A percentile compares a stretch with the other conserved stretches of the same genome.
phyloP scores from a whole-genome alignment of 2,113 vertebrate genomes.

The Oostethus manadensis region DNA sequence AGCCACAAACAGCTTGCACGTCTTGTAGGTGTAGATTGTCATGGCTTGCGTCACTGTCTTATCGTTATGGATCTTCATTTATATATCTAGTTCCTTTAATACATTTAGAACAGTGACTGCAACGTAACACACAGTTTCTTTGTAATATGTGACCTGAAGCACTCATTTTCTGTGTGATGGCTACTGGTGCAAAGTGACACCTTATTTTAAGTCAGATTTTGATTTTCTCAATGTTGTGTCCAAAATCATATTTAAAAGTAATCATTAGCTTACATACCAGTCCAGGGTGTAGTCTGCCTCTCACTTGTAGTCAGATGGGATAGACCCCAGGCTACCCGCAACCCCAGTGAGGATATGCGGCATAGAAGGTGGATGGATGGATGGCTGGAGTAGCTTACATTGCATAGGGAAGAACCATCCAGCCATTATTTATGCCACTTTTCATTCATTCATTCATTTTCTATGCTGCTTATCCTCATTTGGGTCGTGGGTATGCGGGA shows the following conservation, averaged over 20 bases:
- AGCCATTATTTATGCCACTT: background rate
- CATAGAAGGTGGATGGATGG: no score
- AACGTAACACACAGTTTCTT: no score
- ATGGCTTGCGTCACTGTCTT: background rate
- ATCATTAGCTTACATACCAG: no score
- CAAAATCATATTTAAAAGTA: no score
- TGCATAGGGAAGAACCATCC: background rate
- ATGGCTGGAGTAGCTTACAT: background rate
- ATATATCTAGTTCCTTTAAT: background rate
- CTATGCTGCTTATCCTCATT: no score
- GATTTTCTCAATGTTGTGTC: background rate
- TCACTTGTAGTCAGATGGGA: no score
- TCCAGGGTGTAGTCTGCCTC: no score
- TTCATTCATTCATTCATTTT: no score
- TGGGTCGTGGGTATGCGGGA: no score
- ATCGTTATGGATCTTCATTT: background rate
- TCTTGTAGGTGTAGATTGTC: background rate
- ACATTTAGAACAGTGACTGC: background rate
- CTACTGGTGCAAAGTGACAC: background rate
- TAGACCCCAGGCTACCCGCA: no score
- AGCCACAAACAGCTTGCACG: slow-evolving; percentile 4
- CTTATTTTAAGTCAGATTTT: background rate
- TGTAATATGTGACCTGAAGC: no score
- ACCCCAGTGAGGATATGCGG: no score
- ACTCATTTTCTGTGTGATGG: background rate